Evolutionary conservation across 2,888 invertebrate species (phyloP).

Genomic region (Diadegma fenestrale): DNA sequence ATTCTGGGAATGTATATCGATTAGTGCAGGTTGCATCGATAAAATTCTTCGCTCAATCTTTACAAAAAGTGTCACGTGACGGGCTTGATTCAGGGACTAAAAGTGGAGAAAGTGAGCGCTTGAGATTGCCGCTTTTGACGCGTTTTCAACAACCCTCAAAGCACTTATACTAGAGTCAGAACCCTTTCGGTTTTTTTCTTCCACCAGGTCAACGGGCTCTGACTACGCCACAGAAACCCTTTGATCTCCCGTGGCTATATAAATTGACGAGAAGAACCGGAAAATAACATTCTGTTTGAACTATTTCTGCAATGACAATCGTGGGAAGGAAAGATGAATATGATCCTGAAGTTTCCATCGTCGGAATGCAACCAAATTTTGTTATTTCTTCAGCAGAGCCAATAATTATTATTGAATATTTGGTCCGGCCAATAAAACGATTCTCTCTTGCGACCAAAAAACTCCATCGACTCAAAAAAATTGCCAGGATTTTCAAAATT

Average conservation of each 20-base stretch:
- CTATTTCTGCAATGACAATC: too few relatives aligned
- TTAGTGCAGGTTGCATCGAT: constrained; percentile 20
- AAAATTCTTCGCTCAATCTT: constrained; percentile 10
- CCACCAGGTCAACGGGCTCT: background rate
- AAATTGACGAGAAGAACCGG: background rate
- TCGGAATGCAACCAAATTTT: too few relatives aligned
- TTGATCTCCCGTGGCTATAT: background rate
- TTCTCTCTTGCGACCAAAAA: too few relatives aligned
- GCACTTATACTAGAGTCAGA: background rate
- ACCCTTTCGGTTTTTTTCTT: constrained; percentile 10
- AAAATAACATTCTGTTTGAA: too few relatives aligned
- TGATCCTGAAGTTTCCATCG: too few relatives aligned
- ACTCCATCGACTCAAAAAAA: too few relatives aligned
- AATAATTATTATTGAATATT: too few relatives aligned
- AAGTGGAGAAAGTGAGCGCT: constrained; percentile 6
- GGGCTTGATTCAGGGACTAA: background rate
- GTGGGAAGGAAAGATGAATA: too few relatives aligned
- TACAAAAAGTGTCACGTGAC: constrained; percentile 40
- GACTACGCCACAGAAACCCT: background rate
- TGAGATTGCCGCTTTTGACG: constrained; percentile 28
- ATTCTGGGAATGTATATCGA: constrained; percentile 32
- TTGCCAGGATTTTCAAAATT: too few relatives aligned
- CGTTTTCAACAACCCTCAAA: constrained; percentile 10
- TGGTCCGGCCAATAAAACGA: too few relatives aligned
- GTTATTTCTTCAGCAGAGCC: too few relatives aligned